Percentiles rank a stretch among this genome's conserved stretches.
These are phyloP conservation scores for Nysson spinosus DNA, from an alignment of 2,888 invertebrate species.

Conservation along the genomic window DNA sequence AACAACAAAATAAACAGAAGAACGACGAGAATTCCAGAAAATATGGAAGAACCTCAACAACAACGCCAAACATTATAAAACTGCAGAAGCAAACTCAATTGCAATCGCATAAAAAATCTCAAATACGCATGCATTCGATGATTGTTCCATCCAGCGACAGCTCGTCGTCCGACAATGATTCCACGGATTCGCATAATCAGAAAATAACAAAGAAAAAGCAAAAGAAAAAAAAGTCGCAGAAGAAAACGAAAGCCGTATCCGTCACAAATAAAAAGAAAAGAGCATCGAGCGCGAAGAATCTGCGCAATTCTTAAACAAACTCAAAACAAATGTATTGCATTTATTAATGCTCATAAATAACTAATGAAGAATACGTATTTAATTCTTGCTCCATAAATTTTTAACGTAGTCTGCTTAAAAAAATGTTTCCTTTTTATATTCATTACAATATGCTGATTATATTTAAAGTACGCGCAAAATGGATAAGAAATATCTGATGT, in stretches of 20 bases:
- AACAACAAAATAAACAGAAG: constrained; percentile 63
- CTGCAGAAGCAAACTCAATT: constrained; percentile 15
- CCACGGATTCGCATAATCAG: constrained; percentile 41
- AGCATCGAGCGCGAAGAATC: constrained; percentile 52
- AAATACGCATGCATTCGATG: constrained; percentile 24
- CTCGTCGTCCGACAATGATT: constrained; percentile 47
- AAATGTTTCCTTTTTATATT: too few species aligned
- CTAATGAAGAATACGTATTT: too few species aligned
- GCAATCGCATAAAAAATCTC: constrained; percentile 18
- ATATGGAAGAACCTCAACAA: constrained; percentile 11
- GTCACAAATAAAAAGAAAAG: constrained; percentile 55
- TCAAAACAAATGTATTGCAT: neutral
- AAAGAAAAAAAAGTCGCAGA: constrained; percentile 58
- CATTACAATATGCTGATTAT: too few species aligned
- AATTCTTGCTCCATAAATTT: too few species aligned
- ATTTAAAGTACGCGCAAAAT: too few species aligned
- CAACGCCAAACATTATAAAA: constrained; percentile 10
- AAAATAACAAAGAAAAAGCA: constrained; percentile 60
- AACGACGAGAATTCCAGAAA: constrained; percentile 59
- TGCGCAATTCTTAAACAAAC: constrained; percentile 10
- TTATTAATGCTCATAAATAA: too few species aligned
- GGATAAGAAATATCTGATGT: too few species aligned
- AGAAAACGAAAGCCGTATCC: constrained; percentile 53
- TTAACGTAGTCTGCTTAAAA: too few species aligned
- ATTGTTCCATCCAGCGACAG: constrained; percentile 53